Conservation (phyloP, 2,888 invertebrate genomes). For the Caenorhabditis afra region DNA sequence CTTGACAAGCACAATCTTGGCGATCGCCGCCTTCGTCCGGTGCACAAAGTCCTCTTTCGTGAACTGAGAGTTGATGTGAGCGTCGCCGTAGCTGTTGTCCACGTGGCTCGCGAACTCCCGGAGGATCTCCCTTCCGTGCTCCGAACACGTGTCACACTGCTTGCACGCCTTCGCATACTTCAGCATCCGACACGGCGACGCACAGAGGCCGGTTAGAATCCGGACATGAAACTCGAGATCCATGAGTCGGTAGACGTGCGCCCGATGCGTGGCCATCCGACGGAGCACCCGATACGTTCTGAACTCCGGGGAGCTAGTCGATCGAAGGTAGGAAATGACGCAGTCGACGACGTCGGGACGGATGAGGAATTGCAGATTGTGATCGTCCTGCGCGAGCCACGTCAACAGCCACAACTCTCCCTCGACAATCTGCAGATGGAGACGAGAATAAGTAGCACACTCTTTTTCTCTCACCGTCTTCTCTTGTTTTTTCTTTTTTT, state of each 20-base stretch:
- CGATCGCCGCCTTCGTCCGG: conserved; percentile 63
- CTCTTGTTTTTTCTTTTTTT: conserved; percentile 36
- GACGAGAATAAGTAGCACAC: neutral
- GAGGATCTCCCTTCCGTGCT: conserved; percentile 72
- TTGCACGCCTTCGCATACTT: conserved; percentile 69
- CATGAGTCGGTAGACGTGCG: conserved; percentile 64
- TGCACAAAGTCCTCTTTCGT: conserved; percentile 56
- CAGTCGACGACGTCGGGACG: conserved; percentile 66
- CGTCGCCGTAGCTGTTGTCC: conserved; percentile 75
- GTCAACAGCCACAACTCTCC: conserved; percentile 66
- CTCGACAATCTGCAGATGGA: conserved; percentile 63
- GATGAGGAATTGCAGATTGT: conserved; percentile 66
- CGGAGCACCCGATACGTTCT: conserved; percentile 60
- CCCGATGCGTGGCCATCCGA: conserved; percentile 60
- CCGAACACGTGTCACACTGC: conserved; percentile 70
- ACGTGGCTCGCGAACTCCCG: conserved; percentile 68
- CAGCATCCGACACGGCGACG: conserved; percentile 67
- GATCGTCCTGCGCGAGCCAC: conserved; percentile 67
- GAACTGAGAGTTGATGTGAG: conserved; percentile 62
- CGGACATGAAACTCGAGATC: conserved; percentile 73
- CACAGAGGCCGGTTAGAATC: conserved; percentile 68
- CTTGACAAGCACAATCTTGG: conserved; percentile 64
- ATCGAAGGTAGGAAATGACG: conserved; percentile 60
- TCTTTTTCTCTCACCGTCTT: conserved; percentile 21
- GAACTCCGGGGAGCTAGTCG: conserved; percentile 48